Base-by-base conservation (phyloP, 2,797 vertebrate genomes). In the Micropoecilia bifurca region DNA sequence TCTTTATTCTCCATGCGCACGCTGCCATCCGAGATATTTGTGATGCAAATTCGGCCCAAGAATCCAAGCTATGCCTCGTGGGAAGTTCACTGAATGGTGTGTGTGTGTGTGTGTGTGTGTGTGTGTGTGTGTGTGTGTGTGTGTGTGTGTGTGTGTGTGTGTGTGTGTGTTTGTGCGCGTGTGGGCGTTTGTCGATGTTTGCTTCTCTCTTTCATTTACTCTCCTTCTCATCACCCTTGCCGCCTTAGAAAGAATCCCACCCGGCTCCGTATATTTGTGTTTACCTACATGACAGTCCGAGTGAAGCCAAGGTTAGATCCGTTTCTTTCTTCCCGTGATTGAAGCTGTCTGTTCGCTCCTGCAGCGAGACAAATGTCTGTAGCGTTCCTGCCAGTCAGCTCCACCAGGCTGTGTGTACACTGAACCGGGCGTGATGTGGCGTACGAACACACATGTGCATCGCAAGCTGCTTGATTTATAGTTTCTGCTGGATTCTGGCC, bases 31-130 rank as follows among this genome's bases (percentile, higher is more conserved):
- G n/a, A 88, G 85, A 92, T 86, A 91, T 94, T 90, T 93, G 94
- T 89, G 88, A 95, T 93, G 93, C 92, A 93, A 93, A 95, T 94
- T 88, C 57, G 20, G 53, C 80, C 75, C 76, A 86, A 80, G 90
- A 93, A 91, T 93, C 88, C n/a, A 25, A 89, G 90, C 90, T 79
- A 84, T 92, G 90, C 85, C 91, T 88, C 89, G 77, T 78, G 88
- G 90, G 90, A 91, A 86, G 74, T 89, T 87, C 75, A 83, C 50
- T 10, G 50, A 53, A 53, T 80, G 76, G 30, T 7, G 85, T 87
- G 85, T 87, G 30, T 7, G 85, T 87, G 83, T 81, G 43, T 63
- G 20, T 28, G 75, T 80, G 76, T 80, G 36, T 5, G 85, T 86
- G 79, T 72, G 73, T 77, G 83, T 81, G 43, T 66, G 20, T 25